Percentiles rank a stretch among this genome's conserved stretches.
phyloP scores from a whole-genome alignment of 2,797 vertebrate species.

The Gadopsis marmoratus region DNA sequence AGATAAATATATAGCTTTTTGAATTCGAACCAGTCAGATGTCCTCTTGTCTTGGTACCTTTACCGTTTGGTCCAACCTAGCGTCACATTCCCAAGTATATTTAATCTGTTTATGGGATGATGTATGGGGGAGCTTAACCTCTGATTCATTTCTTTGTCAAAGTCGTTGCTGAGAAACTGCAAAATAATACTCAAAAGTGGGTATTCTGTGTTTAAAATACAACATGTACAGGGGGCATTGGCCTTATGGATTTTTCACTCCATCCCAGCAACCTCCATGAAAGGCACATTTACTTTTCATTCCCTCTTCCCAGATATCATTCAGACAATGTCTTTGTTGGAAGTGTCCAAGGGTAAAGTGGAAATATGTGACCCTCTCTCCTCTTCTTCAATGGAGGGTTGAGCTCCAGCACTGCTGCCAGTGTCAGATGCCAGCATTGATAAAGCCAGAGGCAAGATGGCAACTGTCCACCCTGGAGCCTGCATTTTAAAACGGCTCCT shows the following conservation, averaged over 20 bases:
- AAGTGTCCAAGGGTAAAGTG: conserved; percentile 63
- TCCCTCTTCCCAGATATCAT: conserved; percentile 13
- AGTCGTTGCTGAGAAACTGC: conserved; percentile 7
- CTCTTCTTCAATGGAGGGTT: conserved; percentile 55
- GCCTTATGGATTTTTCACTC: not conserved
- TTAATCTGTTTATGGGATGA: conserved; percentile 4
- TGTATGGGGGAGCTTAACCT: conserved; percentile 4
- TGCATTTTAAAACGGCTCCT: conserved; percentile 75
- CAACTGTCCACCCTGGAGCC: conserved; percentile 77
- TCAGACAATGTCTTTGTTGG: conserved; percentile 60
- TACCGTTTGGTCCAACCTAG: conserved; percentile 4
- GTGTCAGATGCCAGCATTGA: conserved; percentile 76
- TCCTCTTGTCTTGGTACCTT: not conserved
- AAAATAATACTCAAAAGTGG: not conserved
- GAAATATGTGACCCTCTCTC: conserved; percentile 63
- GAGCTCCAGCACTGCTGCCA: conserved; percentile 64
- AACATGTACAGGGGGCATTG: not conserved
- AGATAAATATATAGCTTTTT: not conserved
- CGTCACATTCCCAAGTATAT: conserved; percentile 3
- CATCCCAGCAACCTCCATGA: conserved; percentile 4
- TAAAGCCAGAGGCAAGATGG: conserved; percentile 78
- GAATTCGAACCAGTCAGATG: not conserved
- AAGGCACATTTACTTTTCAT: conserved; percentile 21
- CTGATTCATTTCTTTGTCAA: conserved; percentile 7
- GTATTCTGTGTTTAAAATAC: not conserved